These are phyloP conservation scores for Sebastes diploproa DNA, from an alignment of 2,797 vertebrate species.

Conservation along the genomic window DNA sequence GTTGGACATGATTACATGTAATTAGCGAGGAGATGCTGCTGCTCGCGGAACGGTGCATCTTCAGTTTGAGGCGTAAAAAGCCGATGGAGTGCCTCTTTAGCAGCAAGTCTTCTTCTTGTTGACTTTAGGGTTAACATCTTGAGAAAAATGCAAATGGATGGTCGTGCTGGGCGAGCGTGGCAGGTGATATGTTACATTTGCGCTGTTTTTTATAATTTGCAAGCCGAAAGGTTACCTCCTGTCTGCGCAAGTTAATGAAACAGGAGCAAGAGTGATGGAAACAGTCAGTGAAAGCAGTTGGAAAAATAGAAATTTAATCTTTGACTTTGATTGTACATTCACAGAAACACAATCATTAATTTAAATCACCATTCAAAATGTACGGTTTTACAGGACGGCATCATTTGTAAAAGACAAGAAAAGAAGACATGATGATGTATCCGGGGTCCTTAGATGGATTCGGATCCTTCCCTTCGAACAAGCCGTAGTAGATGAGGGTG, in stretches of 20 bases:
- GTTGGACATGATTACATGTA: slow-evolving; percentile 48
- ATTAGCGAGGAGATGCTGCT: slow-evolving; percentile 41
- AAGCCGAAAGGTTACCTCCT: neutral
- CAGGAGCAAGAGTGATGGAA: neutral
- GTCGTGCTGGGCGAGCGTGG: neutral
- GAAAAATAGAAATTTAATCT: slow-evolving; percentile 50
- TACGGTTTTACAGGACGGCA: neutral
- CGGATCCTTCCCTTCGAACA: slow-evolving; percentile 79
- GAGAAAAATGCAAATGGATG: slow-evolving; percentile 8
- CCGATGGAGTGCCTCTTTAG: neutral
- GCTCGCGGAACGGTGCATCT: slow-evolving; percentile 21
- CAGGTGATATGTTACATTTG: neutral
- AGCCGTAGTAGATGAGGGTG: slow-evolving; percentile 79
- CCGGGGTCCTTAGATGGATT: slow-evolving; percentile 76
- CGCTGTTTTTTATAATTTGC: neutral
- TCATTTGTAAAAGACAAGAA: slow-evolving; percentile 85
- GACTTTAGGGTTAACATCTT: slow-evolving; percentile 8
- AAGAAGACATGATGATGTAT: slow-evolving; percentile 84
- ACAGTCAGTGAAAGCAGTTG: neutral
- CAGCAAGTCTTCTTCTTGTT: slow-evolving; percentile 2
- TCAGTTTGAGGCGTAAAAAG: neutral
- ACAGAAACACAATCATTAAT: neutral
- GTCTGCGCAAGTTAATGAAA: neutral
- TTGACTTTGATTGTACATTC: slow-evolving; percentile 8
- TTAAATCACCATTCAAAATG: neutral